A percentile compares a stretch with the other conserved stretches of the same genome.
Evolutionary conservation across 2,113 vertebrate genomes (phyloP).

Genomic region (Xyliphius kryptos): DNA sequence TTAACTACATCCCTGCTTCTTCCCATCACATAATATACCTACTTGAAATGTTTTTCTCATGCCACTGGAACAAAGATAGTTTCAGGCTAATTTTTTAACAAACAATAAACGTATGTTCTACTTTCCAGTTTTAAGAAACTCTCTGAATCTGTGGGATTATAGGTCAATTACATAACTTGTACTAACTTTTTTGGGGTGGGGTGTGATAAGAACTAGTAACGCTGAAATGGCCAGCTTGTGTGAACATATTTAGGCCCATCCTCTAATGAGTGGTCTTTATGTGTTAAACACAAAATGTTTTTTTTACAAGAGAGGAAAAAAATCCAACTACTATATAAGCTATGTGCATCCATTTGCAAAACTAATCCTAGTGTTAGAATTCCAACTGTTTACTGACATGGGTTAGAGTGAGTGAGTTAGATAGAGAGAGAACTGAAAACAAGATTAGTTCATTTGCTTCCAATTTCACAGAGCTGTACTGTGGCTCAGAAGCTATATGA

Average conservation of each 20-base stretch:
- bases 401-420: too few species aligned
- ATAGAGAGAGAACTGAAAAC: slow-evolving; percentile 10
- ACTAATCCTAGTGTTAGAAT: too few species aligned
- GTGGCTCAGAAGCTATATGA: slow-evolving; percentile 54
- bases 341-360: too few species aligned
- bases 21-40: too few species aligned
- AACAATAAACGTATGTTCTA: too few species aligned
- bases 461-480: slow-evolving; percentile 33
- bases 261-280: slow-evolving; percentile 62
- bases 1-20: too few species aligned
- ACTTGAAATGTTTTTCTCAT: slow-evolving; percentile 63
- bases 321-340: too few species aligned
- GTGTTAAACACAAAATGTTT: slow-evolving; percentile 68
- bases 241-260: slow-evolving; percentile 62
- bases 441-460: slow-evolving; percentile 19
- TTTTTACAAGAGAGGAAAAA: too few species aligned
- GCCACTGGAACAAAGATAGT: slow-evolving; percentile 56
- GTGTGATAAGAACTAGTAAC: slow-evolving; percentile 66
- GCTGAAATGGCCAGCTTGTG: slow-evolving; percentile 55
- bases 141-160: too few species aligned
- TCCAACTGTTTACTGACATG: too few species aligned
- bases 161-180: slow-evolving; percentile 75
- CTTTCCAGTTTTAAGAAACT: too few species aligned
- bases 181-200: slow-evolving; percentile 68
- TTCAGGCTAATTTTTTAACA: slow-evolving; percentile 67